Evolutionary conservation across 2,113 vertebrate species (phyloP).

Genomic region (Antechinus stuartii): DNA sequence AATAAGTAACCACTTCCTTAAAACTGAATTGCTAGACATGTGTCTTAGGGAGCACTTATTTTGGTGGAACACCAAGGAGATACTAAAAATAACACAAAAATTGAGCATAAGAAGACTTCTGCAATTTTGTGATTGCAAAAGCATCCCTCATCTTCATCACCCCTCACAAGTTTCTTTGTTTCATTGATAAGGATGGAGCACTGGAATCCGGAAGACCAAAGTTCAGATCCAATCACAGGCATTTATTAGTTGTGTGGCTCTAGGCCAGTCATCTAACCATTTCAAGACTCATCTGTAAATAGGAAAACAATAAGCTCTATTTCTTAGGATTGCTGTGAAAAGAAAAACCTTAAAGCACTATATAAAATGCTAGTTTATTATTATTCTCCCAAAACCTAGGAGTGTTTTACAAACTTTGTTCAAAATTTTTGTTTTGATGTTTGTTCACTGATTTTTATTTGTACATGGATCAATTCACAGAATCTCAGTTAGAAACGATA

Average conservation of each 20-base stretch:
- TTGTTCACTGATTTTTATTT: background rate
- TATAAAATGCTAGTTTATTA: background rate
- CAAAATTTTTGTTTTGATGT: too few relatives aligned
- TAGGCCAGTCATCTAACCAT: too few relatives aligned
- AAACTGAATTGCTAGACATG: slow-evolving; percentile 16
- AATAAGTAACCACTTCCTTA: background rate
- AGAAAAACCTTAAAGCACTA: background rate
- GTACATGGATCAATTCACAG: background rate
- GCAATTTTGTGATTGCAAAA: background rate
- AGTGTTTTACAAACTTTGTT: background rate
- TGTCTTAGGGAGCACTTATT: background rate
- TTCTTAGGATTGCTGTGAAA: background rate
- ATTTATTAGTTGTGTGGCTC: background rate
- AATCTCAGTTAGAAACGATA: background rate
- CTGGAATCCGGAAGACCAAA: background rate
- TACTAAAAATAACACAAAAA: slow-evolving; percentile 25
- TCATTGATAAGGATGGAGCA: background rate
- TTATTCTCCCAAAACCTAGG: slow-evolving; percentile 1
- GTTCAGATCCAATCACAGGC: background rate
- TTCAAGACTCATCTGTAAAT: background rate
- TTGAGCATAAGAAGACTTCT: background rate
- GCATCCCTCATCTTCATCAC: background rate
- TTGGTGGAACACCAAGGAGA: background rate
- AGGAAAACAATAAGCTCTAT: background rate
- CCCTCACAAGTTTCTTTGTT: background rate